These are phyloP conservation scores for Drosophila testacea DNA, from an alignment of 2,888 invertebrate species.

Conservation along the genomic window DNA sequence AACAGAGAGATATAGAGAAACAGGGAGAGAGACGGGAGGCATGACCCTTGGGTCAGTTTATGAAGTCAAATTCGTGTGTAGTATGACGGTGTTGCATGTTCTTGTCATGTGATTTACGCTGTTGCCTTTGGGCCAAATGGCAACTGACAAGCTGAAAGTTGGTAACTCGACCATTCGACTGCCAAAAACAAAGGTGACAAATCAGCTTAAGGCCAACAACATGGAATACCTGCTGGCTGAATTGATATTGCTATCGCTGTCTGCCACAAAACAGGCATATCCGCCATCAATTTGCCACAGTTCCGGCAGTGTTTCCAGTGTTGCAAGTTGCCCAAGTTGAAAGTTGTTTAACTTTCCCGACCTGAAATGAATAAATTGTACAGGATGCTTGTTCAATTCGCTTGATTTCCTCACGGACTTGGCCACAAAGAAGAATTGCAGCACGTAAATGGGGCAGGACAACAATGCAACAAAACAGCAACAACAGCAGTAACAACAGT, in stretches of 20 bases:
- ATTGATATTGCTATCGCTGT: slow-evolving; percentile 12
- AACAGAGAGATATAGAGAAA: neutral
- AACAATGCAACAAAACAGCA: slow-evolving; percentile 2
- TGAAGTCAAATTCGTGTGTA: slow-evolving; percentile 50
- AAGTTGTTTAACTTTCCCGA: slow-evolving; percentile 14
- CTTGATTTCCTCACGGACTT: slow-evolving; percentile 74
- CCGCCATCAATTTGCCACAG: slow-evolving; percentile 50
- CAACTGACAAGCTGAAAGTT: slow-evolving; percentile 22
- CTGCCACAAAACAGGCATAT: slow-evolving; percentile 44
- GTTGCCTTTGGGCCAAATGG: slow-evolving; percentile 11
- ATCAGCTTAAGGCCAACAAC: slow-evolving; percentile 39
- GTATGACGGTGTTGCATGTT: slow-evolving; percentile 52
- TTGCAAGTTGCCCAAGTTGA: slow-evolving; percentile 14
- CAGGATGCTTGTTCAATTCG: slow-evolving; percentile 46
- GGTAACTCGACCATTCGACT: slow-evolving; percentile 18
- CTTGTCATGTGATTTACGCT: slow-evolving; percentile 56
- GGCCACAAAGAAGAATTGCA: slow-evolving; percentile 16
- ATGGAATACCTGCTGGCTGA: slow-evolving; percentile 18
- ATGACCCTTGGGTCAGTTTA: slow-evolving; percentile 41
- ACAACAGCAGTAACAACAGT: neutral
- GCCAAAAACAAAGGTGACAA: slow-evolving; percentile 47
- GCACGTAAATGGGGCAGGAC: slow-evolving; percentile 1
- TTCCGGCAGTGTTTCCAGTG: slow-evolving; percentile 25
- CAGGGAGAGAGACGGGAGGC: neutral
- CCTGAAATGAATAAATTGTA: slow-evolving; percentile 34